Percentiles rank a stretch among this genome's conserved stretches.
phyloP scores from a whole-genome alignment of 1,140 invertebrate genomes.

The Lucilia cuprina region DNA sequence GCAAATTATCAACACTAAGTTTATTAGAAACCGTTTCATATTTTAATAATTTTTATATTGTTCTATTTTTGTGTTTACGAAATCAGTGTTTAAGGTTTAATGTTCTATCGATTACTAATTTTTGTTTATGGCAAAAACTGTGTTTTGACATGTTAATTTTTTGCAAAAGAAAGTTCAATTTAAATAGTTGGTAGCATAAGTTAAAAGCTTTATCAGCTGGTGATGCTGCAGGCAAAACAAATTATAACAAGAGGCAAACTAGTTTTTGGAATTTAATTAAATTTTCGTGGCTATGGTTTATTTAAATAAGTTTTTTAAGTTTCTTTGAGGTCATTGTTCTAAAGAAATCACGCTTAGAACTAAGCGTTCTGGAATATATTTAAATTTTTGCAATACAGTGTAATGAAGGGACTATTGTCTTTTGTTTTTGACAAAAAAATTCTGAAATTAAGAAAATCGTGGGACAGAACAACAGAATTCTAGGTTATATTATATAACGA shows the following conservation, averaged over 20 bases:
- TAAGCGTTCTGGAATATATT: no score
- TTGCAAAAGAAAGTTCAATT: not conserved
- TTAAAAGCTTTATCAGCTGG: conserved; percentile 1
- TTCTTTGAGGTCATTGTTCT: no score
- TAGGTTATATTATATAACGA: no score
- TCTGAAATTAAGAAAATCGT: no score
- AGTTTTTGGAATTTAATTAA: not conserved
- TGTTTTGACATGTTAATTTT: not conserved
- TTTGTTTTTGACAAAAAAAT: no score
- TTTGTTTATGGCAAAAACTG: not conserved
- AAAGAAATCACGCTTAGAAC: no score
- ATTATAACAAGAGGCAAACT: not conserved
- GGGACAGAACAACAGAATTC: no score
- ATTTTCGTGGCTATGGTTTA: no score
- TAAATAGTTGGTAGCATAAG: not conserved
- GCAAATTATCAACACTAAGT: not conserved
- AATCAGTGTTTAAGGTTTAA: not conserved
- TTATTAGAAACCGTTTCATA: not conserved
- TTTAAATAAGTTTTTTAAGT: no score
- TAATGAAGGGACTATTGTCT: no score
- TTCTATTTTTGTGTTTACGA: not conserved
- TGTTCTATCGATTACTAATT: not conserved
- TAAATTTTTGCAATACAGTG: no score
- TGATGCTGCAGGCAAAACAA: not conserved
- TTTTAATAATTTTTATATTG: not conserved